Conservation (phyloP, 1,140 invertebrate genomes). For the Calosoma granatense region DNA sequence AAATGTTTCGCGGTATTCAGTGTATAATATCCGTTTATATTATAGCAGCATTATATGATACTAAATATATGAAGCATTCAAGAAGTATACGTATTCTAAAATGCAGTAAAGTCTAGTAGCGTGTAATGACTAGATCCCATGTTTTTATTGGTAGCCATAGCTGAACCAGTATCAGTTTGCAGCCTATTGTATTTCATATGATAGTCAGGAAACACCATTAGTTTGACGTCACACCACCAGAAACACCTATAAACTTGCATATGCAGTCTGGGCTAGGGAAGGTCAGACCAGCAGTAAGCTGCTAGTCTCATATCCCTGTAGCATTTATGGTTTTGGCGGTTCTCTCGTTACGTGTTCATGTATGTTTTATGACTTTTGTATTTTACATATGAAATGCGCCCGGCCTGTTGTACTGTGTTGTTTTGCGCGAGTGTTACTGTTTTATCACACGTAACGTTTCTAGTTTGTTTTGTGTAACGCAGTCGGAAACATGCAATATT, state of each 20-base stretch:
- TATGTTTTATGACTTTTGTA: slow-evolving; percentile 2
- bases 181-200: background rate
- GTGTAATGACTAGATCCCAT: no score
- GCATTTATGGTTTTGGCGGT: slow-evolving; percentile 7
- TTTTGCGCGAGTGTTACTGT: background rate
- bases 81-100: no score
- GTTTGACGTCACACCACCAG: background rate
- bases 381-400: slow-evolving; percentile 5
- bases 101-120: no score
- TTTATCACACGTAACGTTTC: background rate
- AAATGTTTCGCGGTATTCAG: no score
- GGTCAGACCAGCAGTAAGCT: background rate
- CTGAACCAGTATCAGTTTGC: background rate
- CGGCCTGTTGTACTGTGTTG: background rate
- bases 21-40: no score
- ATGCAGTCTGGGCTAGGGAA: background rate
- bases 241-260: background rate
- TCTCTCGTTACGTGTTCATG: slow-evolving; percentile 5
- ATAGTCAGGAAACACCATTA: slow-evolving; percentile 3
- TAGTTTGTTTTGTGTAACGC: slow-evolving; percentile 1
- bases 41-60: no score
- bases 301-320: background rate
- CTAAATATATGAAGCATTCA: no score
- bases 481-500: no score
- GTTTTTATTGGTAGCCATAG: background rate